phyloP scores from a whole-genome alignment of 2,797 vertebrate genomes.

The Gephyroberyx darwinii region DNA sequence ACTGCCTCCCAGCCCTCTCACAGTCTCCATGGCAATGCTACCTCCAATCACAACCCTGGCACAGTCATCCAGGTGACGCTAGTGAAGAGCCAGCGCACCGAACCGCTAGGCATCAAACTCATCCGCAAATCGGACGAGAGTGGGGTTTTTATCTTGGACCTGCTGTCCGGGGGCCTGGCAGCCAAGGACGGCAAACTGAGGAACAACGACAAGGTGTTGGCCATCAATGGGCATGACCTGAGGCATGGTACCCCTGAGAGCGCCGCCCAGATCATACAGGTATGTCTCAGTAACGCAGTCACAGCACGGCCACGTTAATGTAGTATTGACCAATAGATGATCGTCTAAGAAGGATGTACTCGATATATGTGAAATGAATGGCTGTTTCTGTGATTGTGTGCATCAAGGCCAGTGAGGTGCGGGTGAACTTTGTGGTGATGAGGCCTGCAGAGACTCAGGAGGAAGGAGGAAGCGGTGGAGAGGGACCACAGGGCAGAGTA shows the following conservation, averaged over 20 bases:
- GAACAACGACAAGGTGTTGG: conserved; percentile 91
- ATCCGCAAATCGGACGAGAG: conserved; percentile 91
- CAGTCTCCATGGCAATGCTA: conserved; percentile 66
- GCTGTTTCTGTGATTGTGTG: background rate
- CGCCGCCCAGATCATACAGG: conserved; percentile 95
- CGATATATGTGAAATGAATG: background rate
- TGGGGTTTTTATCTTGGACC: conserved; percentile 92
- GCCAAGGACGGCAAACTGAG: conserved; percentile 90
- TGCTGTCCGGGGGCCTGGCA: conserved; percentile 90
- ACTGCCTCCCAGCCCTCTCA: conserved; percentile 65
- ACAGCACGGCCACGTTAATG: no score
- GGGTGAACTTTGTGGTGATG: conserved; percentile 93
- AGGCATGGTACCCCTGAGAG: conserved; percentile 92
- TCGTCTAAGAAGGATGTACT: no score
- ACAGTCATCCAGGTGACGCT: conserved; percentile 90
- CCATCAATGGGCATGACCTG: conserved; percentile 92
- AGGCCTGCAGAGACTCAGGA: conserved; percentile 81
- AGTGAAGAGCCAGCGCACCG: conserved; percentile 86
- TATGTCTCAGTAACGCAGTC: conserved; percentile 67
- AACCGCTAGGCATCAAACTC: conserved; percentile 92
- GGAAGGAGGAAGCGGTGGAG: conserved; percentile 80
- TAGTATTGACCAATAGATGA: no score
- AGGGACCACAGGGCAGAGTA: conserved; percentile 75
- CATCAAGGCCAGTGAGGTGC: conserved; percentile 87
- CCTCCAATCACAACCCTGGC: conserved; percentile 67